Percentiles rank a stretch among this genome's conserved stretches.
Evolutionary conservation across 2,113 vertebrate genomes (phyloP).

Genomic region (Upupa epops): DNA sequence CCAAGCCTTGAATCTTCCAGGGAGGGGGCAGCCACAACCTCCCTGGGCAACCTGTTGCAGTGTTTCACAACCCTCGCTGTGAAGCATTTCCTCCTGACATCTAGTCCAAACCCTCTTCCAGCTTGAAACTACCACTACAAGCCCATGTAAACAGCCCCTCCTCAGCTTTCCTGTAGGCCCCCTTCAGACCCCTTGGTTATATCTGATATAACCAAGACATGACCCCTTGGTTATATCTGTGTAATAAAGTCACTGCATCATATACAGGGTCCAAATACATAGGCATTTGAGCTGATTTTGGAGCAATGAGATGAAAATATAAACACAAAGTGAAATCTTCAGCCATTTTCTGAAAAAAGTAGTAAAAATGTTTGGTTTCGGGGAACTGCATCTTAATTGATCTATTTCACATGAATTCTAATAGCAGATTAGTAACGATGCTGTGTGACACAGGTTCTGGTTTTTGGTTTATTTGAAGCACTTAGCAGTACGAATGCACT

Average conservation of each 20-base stretch:
- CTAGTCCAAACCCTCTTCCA: too few species aligned
- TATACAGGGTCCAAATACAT: background rate
- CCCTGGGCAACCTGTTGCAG: too few species aligned
- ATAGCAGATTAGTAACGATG: conserved; percentile 31
- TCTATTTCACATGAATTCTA: background rate
- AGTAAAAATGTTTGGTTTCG: background rate
- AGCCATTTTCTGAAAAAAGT: background rate
- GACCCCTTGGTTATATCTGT: too few species aligned
- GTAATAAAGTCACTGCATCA: background rate
- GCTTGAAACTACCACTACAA: too few species aligned
- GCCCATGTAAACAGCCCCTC: too few species aligned
- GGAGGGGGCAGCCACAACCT: too few species aligned
- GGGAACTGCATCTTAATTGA: background rate
- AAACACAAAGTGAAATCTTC: background rate
- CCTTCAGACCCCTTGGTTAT: too few species aligned
- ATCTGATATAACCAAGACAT: too few species aligned
- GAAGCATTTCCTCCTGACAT: too few species aligned
- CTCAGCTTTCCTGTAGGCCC: too few species aligned
- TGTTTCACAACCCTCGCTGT: too few species aligned
- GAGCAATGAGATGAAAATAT: background rate
- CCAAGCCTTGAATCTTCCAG: too few species aligned
- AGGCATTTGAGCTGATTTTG: background rate
- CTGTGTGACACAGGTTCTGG: conserved; percentile 1
- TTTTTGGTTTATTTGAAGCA: conserved; percentile 50
- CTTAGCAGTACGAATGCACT: conserved; percentile 7